These are phyloP conservation scores for Limnephilus marmoratus DNA, from an alignment of 2,888 invertebrate genomes.

Conservation along the genomic window DNA sequence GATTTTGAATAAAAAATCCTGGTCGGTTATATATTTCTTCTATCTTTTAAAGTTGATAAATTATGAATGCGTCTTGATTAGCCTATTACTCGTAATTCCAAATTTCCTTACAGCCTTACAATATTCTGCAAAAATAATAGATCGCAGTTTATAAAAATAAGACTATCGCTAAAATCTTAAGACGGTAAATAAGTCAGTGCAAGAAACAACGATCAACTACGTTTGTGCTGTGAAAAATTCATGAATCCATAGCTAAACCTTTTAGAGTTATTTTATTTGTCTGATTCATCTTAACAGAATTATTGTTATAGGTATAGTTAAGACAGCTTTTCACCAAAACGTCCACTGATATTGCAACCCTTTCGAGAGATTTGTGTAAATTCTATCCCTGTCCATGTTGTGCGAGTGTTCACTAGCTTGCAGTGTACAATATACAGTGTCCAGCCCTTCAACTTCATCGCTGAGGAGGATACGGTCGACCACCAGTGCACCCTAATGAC, in stretches of 20 bases:
- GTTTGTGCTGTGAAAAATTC: too few species aligned
- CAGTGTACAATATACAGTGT: background rate
- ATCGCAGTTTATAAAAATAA: background rate
- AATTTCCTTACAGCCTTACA: background rate
- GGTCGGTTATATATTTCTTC: too few species aligned
- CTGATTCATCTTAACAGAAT: background rate
- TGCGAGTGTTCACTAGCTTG: background rate
- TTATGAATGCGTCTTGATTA: too few species aligned
- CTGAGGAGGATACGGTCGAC: slow-evolving; percentile 35
- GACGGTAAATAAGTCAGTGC: background rate
- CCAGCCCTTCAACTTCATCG: background rate
- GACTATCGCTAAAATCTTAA: background rate
- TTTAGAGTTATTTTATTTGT: background rate
- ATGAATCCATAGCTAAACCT: too few species aligned
- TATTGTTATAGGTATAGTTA: too few species aligned
- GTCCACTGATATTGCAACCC: too few species aligned
- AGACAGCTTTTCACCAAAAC: too few species aligned
- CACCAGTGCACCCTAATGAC: slow-evolving; percentile 53
- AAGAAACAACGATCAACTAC: background rate
- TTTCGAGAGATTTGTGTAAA: too few species aligned
- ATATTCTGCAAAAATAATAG: background rate
- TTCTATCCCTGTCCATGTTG: background rate
- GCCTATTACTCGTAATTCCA: too few species aligned
- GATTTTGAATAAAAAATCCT: too few species aligned
- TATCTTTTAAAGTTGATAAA: too few species aligned